Conservation (phyloP, 2,888 invertebrate genomes). For the Eurois occulta region DNA sequence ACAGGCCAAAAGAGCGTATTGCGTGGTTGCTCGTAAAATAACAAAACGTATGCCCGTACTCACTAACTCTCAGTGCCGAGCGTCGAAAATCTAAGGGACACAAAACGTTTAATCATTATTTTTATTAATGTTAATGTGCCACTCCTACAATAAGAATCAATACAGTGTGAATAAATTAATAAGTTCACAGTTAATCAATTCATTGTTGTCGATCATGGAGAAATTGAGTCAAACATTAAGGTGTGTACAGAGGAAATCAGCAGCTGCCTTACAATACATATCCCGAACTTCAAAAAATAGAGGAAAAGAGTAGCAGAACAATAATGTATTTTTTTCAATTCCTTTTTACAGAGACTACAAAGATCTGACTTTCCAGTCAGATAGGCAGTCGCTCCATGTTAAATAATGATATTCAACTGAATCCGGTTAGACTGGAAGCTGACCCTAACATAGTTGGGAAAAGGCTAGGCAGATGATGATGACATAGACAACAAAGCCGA, state of each 20-base stretch:
- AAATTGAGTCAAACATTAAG: neutral
- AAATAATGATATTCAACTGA: too few species aligned
- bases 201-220: conserved; percentile 3
- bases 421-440: too few species aligned
- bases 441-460: too few species aligned
- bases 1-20: neutral
- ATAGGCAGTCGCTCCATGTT: too few species aligned
- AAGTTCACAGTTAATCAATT: conserved; percentile 9
- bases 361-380: neutral
- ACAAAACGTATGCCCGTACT: neutral
- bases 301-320: too few species aligned
- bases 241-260: neutral
- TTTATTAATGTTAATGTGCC: neutral
- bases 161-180: neutral
- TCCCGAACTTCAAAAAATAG: neutral
- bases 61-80: neutral
- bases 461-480: too few species aligned
- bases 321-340: neutral
- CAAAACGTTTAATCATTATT: neutral
- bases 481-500: neutral
- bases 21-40: neutral
- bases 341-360: neutral
- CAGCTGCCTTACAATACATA: neutral
- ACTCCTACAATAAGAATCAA: neutral
- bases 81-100: neutral